These are phyloP conservation scores for Megalopta genalis DNA, from an alignment of 1,140 invertebrate genomes.

Conservation along the genomic window DNA sequence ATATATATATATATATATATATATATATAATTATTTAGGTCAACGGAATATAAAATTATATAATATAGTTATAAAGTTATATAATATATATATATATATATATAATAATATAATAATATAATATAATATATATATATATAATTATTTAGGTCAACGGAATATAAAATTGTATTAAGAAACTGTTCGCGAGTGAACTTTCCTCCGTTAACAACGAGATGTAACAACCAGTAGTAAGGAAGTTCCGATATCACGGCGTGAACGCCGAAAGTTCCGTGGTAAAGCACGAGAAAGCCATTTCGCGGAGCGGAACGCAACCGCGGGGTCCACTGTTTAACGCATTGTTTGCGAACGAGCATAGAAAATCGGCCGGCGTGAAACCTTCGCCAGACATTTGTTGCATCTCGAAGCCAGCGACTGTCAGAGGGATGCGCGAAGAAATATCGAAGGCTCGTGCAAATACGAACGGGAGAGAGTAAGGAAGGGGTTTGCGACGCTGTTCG, in stretches of 20 bases:
- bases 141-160: background rate
- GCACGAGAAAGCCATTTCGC: background rate
- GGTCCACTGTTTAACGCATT: slow-evolving; percentile 24
- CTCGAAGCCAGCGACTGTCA: background rate
- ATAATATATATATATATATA: too few species aligned
- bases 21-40: too few species aligned
- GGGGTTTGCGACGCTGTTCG: slow-evolving; percentile 12
- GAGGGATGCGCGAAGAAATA: slow-evolving; percentile 11
- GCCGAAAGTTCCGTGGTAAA: slow-evolving; percentile 23
- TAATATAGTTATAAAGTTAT: too few species aligned
- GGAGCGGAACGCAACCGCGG: background rate
- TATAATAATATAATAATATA: too few species aligned
- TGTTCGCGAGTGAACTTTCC: background rate
- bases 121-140: too few species aligned
- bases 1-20: too few species aligned
- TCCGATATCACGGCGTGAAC: slow-evolving; percentile 1
- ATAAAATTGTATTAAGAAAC: background rate
- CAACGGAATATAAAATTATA: background rate
- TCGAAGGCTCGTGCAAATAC: slow-evolving; percentile 19
- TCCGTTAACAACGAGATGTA: slow-evolving; percentile 18
- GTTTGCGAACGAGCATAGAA: slow-evolving; percentile 30
- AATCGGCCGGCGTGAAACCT: background rate
- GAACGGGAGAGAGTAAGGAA: background rate
- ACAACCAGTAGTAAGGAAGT: background rate
- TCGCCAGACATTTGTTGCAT: background rate